A percentile compares a stretch with the other conserved stretches of the same genome.
Evolutionary conservation across 2,888 invertebrate species (phyloP).

Genomic region (Drosophila anomelani): DNA sequence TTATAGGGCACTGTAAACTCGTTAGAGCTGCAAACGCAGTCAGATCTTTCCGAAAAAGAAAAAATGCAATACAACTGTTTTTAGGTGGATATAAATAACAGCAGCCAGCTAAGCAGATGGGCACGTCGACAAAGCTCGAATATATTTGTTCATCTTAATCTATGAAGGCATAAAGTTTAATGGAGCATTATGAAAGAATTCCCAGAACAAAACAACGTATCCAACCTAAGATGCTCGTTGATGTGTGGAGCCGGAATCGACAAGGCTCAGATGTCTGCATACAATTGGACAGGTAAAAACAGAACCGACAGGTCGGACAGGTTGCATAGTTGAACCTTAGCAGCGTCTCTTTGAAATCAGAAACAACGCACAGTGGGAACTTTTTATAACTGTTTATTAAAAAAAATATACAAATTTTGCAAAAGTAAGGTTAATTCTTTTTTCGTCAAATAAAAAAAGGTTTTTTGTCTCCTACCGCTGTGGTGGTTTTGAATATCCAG

Average conservation of each 20-base stretch:
- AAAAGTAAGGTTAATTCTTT: no score
- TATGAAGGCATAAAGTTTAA: conserved; percentile 81
- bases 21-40: conserved; percentile 57
- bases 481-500: no score
- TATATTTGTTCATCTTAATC: conserved; percentile 83
- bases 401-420: no score
- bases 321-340: conserved; percentile 57
- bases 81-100: conserved; percentile 45
- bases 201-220: conserved; percentile 58
- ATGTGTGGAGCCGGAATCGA: conserved; percentile 17
- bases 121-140: conserved; percentile 62
- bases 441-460: no score
- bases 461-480: no score
- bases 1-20: conserved; percentile 5
- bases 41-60: conserved; percentile 53
- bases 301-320: conserved; percentile 30
- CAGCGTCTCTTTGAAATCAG: conserved; percentile 39
- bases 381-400: neutral
- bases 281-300: conserved; percentile 59
- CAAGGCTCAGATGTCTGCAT: conserved; percentile 9
- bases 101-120: conserved; percentile 7
- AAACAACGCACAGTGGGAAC: conserved; percentile 2
- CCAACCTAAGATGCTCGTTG: conserved; percentile 22
- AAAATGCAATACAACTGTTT: conserved; percentile 26
- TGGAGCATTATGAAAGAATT: conserved; percentile 79